A percentile compares a stretch with the other conserved stretches of the same genome.
Conservation (phyloP, 1,140 invertebrate genomes). For the Drosophila quadrilineata region DNA sequence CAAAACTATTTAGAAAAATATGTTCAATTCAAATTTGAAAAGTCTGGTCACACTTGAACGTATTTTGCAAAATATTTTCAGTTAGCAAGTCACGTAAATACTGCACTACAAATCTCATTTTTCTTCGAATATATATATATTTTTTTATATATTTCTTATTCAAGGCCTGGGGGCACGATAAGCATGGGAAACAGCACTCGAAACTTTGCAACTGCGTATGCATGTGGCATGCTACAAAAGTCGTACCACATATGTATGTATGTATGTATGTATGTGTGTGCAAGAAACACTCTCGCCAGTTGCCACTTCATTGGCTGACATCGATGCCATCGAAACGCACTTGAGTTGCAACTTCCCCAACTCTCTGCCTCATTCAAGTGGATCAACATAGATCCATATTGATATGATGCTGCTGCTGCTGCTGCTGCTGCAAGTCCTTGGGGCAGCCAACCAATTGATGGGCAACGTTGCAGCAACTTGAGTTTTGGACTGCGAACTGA, state of each 20-base stretch:
- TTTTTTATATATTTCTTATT: slow-evolving; percentile 21
- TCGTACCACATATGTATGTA: neutral
- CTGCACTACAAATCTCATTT: slow-evolving; percentile 52
- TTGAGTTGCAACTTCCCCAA: slow-evolving; percentile 1
- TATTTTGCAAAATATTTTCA: neutral
- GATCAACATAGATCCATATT: no score
- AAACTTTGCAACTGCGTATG: slow-evolving; percentile 24
- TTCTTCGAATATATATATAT: no score
- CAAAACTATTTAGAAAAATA: no score
- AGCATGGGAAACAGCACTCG: slow-evolving; percentile 49
- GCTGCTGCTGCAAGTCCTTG: no score
- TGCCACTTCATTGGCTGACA: slow-evolving; percentile 49
- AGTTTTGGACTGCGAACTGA: slow-evolving; percentile 27
- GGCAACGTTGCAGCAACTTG: no score
- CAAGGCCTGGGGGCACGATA: slow-evolving; percentile 12
- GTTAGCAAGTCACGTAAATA: slow-evolving; percentile 59
- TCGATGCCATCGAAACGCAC: slow-evolving; percentile 59
- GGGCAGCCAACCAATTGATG: slow-evolving; percentile 41
- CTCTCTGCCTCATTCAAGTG: no score
- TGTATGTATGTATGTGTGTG: slow-evolving; percentile 21
- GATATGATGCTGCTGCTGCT: no score
- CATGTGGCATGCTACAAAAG: neutral
- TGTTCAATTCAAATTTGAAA: neutral
- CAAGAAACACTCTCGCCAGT: slow-evolving; percentile 46
- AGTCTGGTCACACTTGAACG: neutral